Evolutionary conservation across 2,113 vertebrate genomes (phyloP).

Genomic region (Nesogale talazaci): DNA sequence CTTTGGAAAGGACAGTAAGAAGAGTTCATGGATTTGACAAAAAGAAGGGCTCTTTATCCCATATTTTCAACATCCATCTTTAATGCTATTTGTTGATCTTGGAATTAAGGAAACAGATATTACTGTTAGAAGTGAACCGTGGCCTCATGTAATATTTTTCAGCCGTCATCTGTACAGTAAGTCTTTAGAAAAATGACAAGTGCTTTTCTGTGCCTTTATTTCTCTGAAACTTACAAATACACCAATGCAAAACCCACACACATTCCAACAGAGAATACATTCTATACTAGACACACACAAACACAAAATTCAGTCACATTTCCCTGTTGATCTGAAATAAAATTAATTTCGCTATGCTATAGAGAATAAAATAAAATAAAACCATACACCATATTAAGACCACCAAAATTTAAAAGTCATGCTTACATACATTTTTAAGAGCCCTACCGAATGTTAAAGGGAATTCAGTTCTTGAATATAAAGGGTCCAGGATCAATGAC

Average conservation of each 20-base stretch:
- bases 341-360: background rate
- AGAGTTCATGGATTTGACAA: constrained; percentile 35
- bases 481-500: background rate
- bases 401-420: constrained; percentile 23
- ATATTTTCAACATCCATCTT: background rate
- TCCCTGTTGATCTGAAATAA: background rate
- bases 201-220: constrained; percentile 73
- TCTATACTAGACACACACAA: background rate
- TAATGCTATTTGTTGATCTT: constrained; percentile 72
- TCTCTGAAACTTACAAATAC: constrained; percentile 30
- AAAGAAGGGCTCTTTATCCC: constrained; percentile 12
- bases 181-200: constrained; percentile 61
- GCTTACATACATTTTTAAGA: constrained; percentile 45
- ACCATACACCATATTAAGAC: background rate
- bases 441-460: constrained; percentile 2
- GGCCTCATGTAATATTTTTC: constrained; percentile 61
- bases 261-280: constrained; percentile 9
- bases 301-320: constrained; percentile 1
- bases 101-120: constrained; percentile 82
- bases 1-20: background rate
- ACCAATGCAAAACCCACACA: constrained; percentile 47
- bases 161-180: constrained; percentile 72
- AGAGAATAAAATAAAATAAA: constrained; percentile 50
- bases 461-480: constrained; percentile 15
- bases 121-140: constrained; percentile 30